phyloP scores from a whole-genome alignment of 2,797 vertebrate species.

The Enteromius unitaeniatus region DNA sequence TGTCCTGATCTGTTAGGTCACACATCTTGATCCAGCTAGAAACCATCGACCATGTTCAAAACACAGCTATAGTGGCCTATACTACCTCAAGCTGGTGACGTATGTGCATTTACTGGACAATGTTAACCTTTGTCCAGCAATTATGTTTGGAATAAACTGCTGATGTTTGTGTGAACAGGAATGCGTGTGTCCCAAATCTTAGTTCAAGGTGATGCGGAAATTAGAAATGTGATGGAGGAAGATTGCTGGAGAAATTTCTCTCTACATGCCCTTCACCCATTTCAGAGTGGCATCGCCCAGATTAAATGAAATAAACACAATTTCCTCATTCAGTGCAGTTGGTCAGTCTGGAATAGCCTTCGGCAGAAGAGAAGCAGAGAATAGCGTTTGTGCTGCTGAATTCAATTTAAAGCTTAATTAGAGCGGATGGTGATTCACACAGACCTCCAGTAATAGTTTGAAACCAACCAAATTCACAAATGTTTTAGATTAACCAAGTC shows the following conservation, averaged over 20 bases:
- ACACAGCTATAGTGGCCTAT: not conserved
- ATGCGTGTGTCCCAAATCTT: not conserved
- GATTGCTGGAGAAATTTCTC: slow-evolving; percentile 15
- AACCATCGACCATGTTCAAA: not conserved
- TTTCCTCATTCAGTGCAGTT: slow-evolving; percentile 20
- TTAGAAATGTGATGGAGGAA: slow-evolving; percentile 10
- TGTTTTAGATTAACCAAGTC: not conserved
- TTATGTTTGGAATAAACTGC: slow-evolving; percentile 29
- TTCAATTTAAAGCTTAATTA: slow-evolving; percentile 42
- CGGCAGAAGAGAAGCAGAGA: not conserved
- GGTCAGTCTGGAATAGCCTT: not conserved
- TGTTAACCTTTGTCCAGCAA: slow-evolving; percentile 26
- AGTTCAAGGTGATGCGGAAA: slow-evolving; percentile 34
- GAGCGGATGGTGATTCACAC: slow-evolving; percentile 13
- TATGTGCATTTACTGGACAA: not conserved
- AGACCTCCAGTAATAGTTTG: not conserved
- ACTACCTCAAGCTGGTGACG: not conserved
- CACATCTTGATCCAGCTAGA: not conserved
- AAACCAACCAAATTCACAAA: not conserved
- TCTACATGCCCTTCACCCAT: slow-evolving; percentile 22
- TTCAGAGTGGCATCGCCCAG: not conserved
- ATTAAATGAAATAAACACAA: slow-evolving; percentile 45
- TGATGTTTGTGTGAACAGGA: slow-evolving; percentile 24
- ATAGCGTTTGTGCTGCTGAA: not conserved
- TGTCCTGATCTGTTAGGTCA: not conserved